Percentiles rank a stretch among this genome's conserved stretches.
phyloP scores from a whole-genome alignment of 2,888 invertebrate genomes.

The Torymus texanus region DNA sequence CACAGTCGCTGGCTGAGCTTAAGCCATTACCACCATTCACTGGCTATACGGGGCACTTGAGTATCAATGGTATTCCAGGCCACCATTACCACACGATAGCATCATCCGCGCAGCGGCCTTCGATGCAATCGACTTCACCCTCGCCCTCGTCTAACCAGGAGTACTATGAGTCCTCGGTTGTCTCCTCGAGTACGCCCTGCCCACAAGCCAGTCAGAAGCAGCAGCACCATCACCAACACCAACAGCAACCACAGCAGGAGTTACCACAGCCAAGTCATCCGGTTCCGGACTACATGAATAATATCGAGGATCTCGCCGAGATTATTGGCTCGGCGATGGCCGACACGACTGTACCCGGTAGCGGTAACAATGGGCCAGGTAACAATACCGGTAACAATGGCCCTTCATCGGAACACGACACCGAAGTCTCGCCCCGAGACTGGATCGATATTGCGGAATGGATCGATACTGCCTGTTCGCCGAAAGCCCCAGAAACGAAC shows the following conservation, averaged over 20 bases:
- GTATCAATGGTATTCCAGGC: conserved; percentile 91
- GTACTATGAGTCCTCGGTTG: conserved; percentile 74
- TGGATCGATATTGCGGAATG: conserved; percentile 94
- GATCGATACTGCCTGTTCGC: conserved; percentile 88
- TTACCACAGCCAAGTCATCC: conserved; percentile 73
- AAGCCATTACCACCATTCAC: conserved; percentile 92
- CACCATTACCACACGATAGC: conserved; percentile 92
- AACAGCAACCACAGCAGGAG: conserved; percentile 82
- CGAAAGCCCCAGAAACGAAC: conserved; percentile 77
- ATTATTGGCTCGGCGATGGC: conserved; percentile 93
- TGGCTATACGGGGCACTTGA: conserved; percentile 89
- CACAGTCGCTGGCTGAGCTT: conserved; percentile 85
- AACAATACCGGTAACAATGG: conserved; percentile 39
- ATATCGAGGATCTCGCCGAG: conserved; percentile 83
- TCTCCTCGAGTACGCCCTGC: conserved; percentile 76
- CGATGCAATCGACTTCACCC: conserved; percentile 71
- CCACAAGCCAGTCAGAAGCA: conserved; percentile 65
- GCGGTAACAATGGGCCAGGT: conserved; percentile 74
- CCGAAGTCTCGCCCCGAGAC: conserved; percentile 76
- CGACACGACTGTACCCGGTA: conserved; percentile 89
- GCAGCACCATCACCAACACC: conserved; percentile 72
- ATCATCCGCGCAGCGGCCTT: conserved; percentile 70
- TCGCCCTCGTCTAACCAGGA: conserved; percentile 73
- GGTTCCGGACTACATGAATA: conserved; percentile 64
- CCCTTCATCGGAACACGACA: conserved; percentile 78